Conservation (phyloP, 2,797 vertebrate genomes). For the Melanotaenia boesemani region DNA sequence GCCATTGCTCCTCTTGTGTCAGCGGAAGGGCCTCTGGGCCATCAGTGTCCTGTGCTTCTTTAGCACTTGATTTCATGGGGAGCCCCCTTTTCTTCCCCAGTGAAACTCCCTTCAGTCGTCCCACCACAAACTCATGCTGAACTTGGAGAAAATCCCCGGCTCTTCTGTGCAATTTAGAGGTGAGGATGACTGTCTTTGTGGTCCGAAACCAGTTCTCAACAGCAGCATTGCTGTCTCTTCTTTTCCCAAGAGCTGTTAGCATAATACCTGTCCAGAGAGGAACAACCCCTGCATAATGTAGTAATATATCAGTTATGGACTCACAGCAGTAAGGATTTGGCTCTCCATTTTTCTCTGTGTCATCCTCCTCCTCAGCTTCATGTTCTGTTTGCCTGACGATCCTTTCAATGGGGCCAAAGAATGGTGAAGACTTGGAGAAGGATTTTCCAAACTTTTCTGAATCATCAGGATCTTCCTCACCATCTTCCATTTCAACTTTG, state of each 20-base stretch:
- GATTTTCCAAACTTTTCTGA: neutral
- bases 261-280: constrained; percentile 14
- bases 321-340: neutral
- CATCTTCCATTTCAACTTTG: neutral
- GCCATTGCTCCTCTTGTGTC: too few relatives aligned
- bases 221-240: neutral
- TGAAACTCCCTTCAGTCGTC: too few relatives aligned
- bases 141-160: neutral
- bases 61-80: too few relatives aligned
- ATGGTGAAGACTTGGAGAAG: neutral
- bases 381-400: neutral
- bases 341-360: neutral
- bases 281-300: constrained; percentile 1
- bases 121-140: neutral
- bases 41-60: too few relatives aligned
- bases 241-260: constrained; percentile 7
- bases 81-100: too few relatives aligned
- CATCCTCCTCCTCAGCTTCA: neutral
- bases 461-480: neutral
- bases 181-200: too few relatives aligned
- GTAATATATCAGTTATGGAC: neutral
- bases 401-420: neutral
- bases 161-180: neutral
- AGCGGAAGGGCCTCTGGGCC: too few relatives aligned
- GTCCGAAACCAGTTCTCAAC: too few relatives aligned